Percentiles rank a stretch among this genome's conserved stretches.
These are phyloP conservation scores for Oscheius sp. DNA, from an alignment of 1,140 invertebrate species.

Conservation along the genomic window DNA sequence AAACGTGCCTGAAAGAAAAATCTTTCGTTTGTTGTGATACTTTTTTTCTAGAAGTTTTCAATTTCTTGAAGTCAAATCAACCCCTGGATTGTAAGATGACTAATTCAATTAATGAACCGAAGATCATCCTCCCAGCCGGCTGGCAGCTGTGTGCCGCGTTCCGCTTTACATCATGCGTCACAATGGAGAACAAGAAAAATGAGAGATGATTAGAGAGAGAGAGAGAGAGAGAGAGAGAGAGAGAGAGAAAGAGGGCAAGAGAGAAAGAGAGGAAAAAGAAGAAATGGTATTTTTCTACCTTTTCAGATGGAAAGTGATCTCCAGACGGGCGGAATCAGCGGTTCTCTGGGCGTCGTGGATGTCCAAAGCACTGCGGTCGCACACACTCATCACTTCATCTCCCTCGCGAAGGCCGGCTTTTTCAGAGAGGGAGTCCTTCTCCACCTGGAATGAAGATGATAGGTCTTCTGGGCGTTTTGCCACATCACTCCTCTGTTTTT, in stretches of 20 bases:
- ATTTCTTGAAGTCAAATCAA: not conserved
- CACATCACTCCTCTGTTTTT: too few relatives aligned
- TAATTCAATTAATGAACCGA: not conserved
- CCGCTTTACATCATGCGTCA: not conserved
- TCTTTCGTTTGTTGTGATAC: not conserved
- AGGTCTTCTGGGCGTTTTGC: too few relatives aligned
- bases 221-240: too few relatives aligned
- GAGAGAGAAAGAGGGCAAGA: too few relatives aligned
- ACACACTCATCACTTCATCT: conserved; percentile 27
- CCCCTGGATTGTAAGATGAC: too few relatives aligned
- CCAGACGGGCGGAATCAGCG: conserved; percentile 12
- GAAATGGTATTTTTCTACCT: conserved; percentile 23
- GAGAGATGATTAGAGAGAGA: too few relatives aligned
- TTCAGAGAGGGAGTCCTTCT: conserved; percentile 36
- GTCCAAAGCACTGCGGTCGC: conserved; percentile 14
- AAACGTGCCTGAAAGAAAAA: conserved; percentile 33
- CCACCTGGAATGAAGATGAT: conserved; percentile 32
- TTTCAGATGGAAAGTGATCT: conserved; percentile 30
- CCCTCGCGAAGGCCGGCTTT: conserved; percentile 30
- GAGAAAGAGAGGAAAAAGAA: conserved; percentile 1
- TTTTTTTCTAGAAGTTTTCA: too few relatives aligned
- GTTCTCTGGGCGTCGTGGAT: conserved; percentile 14
- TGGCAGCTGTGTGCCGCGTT: not conserved
- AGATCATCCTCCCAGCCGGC: not conserved
- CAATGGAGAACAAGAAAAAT: not conserved